Base-by-base conservation (phyloP, 1,140 invertebrate genomes). In the Caenorhabditis brenneri region DNA sequence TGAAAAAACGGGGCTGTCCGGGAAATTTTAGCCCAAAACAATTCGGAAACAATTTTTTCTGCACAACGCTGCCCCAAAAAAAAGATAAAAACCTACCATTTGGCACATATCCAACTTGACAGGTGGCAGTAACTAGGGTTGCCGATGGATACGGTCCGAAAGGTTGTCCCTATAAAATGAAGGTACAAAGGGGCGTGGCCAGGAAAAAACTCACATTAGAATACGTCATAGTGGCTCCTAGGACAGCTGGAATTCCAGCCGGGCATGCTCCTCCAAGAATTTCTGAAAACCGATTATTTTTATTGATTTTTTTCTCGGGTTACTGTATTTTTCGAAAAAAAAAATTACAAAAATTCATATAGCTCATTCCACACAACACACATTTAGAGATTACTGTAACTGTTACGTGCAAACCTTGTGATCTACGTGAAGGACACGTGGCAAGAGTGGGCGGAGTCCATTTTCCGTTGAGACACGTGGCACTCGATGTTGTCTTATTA, bases 131-230 rank as follows among this genome's bases (percentile, higher is more conserved):
- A 10, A 42, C 65, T 24, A 74, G 6, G 6, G 65, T 74, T 36
- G 36, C 65, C 3, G 65, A 31, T 42, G 65, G 65, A 42, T 74
- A 74, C 19, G 65, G 65, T 74, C 65, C 65, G 4, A 74, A 24
- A 22, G 36, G 36, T 39, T 42, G 19, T 7, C 65, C 65, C 65
- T 74, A n/a, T n/a, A 24, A 42, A 74, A 74, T 9, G 10, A 1
- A 4, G n/a, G n/a, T 15, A 27, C 24, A 27, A 27, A 55, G 24
- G 10, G 10, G 2, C 1, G 0, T 29, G 1, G 22, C 10, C 12
- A 4, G 10, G 15, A 0, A 10, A 24, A 10, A 2, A 42, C 33
- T 46, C 27, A 74, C 65, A 42, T 74, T 74, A 12, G 65, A 74
- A 15, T 74, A 74, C 1, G 65, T 74, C 65, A 74, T 74, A 6